Evolutionary conservation across 2,888 invertebrate species (phyloP), one percentile per base, ranked within the genome.

Genomic region (Caenorhabditis afra): DNA sequence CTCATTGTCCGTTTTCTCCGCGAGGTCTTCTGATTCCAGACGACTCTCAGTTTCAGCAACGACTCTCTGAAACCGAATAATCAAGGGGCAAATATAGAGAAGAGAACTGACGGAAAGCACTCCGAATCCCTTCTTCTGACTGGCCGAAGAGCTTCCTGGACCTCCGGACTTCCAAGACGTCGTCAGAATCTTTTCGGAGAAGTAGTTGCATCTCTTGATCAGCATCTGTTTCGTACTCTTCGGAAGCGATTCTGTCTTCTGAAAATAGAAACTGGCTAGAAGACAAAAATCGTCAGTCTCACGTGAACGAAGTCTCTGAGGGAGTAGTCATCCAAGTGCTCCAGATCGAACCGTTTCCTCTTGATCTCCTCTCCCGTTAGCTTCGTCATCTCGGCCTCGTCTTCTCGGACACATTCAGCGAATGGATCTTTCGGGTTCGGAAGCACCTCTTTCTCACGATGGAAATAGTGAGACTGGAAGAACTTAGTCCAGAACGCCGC

Each of bases 401-500:
- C 99, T 88, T 95, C 93, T 93, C 96, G 96, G 82, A 96, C 96
- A 93, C 98, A 99, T 92, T 98, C 98, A 22, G 96, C 95, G 91
- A 99, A 99, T 75, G 98, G 93, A 91, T 99, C 98, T 92, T 97
- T 96, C 90, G 94, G 87, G 58, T 87, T 85, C 11, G 86, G 85
- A 37, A 86, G 75, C 14, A 86, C 86, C 22, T 80, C 80, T 47
- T 65, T 94, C 92, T 98, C 97, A 59, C 92, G 85, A 85, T 93
- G 92, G 87, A 93, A 93, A 92, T 99, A 99, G 92, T 99, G 98
- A 16, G 97, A 98, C 91, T 99, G 98, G 92, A 99, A 99, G 92
- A 99, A 99, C 90, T 96, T 95, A 14, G 96, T 96, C 99, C 99
- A 99, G 92, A 99, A 99, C 90, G 97, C 97, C 0, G 95, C 94